Percentiles rank a stretch among this genome's conserved stretches.
phyloP scores from a whole-genome alignment of 2,797 vertebrate species.

The Typhlichthys eigenmanni region DNA sequence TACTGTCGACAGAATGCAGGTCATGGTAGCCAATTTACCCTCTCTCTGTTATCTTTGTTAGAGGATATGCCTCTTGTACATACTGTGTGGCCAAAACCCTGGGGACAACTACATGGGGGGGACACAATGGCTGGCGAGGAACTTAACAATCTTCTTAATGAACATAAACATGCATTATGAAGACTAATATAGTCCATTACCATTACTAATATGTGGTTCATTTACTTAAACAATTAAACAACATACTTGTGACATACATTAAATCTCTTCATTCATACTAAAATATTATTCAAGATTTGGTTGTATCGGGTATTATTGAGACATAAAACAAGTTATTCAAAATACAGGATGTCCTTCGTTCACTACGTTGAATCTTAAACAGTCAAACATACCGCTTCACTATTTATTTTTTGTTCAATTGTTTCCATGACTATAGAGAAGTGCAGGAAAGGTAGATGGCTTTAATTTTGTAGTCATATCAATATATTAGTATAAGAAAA shows the following conservation, averaged over 20 bases:
- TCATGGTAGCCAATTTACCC: conserved; percentile 31
- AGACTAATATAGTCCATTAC: background rate
- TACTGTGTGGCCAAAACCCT: conserved; percentile 23
- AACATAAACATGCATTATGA: conserved; percentile 7
- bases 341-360: too few relatives aligned
- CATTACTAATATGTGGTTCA: conserved; percentile 5
- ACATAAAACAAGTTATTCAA: too few relatives aligned
- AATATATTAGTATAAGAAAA: too few relatives aligned
- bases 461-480: too few relatives aligned
- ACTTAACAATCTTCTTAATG: conserved; percentile 1
- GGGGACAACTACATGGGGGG: conserved; percentile 7
- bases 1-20: conserved; percentile 50
- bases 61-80: conserved; percentile 27
- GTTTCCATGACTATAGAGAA: background rate
- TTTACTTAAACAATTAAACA: background rate
- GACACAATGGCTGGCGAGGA: conserved; percentile 10
- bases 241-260: too few relatives aligned
- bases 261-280: background rate
- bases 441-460: too few relatives aligned
- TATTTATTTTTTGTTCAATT: background rate
- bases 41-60: conserved; percentile 39
- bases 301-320: too few relatives aligned
- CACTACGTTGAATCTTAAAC: background rate
- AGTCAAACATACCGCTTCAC: too few relatives aligned
- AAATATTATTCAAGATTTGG: background rate